Evolutionary conservation across 2,113 vertebrate species (phyloP).

Genomic region (Dromas ardeola): DNA sequence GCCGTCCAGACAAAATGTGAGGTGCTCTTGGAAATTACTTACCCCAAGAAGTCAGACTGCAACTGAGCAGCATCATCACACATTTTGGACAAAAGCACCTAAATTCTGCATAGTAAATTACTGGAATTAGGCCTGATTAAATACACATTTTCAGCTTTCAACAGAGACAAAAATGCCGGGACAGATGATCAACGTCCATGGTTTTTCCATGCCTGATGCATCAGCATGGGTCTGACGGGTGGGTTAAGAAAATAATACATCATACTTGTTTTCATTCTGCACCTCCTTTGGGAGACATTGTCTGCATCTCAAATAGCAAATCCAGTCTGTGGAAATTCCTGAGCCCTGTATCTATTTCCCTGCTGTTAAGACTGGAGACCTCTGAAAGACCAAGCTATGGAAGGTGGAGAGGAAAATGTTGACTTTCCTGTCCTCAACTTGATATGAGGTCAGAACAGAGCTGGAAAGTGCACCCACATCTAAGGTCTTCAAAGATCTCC

Average conservation of each 20-base stretch:
- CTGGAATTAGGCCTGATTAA: neutral
- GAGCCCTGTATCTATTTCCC: neutral
- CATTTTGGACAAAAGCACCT: neutral
- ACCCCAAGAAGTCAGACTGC: neutral
- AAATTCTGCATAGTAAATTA: neutral
- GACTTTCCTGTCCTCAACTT: neutral
- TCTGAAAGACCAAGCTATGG: neutral
- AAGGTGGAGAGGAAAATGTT: neutral
- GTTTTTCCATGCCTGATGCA: neutral
- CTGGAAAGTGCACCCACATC: neutral
- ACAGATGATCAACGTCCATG: neutral
- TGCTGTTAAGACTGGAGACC: neutral
- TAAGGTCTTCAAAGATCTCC: neutral
- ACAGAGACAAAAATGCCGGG: neutral
- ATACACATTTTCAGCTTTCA: neutral
- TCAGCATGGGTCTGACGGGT: neutral
- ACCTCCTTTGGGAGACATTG: neutral
- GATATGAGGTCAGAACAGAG: neutral
- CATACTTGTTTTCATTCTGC: neutral
- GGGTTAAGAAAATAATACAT: neutral
- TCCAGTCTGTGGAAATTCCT: slow-evolving; percentile 1
- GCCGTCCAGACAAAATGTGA: neutral
- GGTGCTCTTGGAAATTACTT: neutral
- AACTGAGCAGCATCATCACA: neutral
- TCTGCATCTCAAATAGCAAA: neutral